Evolutionary conservation across 2,888 invertebrate genomes (phyloP).

Genomic region (Ametastegia equiseti): DNA sequence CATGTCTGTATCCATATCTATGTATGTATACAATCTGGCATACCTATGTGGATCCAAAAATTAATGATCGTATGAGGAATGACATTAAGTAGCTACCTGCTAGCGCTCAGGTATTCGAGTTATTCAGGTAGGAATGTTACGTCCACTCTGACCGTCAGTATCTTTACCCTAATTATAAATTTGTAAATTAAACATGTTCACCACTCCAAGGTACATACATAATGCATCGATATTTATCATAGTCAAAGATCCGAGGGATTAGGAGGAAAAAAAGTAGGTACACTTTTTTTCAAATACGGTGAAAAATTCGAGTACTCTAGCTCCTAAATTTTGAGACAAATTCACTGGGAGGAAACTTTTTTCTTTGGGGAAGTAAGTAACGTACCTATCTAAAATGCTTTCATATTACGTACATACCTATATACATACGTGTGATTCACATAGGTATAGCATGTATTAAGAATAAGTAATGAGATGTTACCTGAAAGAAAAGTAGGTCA

Average conservation of each 20-base stretch:
- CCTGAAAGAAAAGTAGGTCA: conserved; percentile 13
- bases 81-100: background rate
- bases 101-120: background rate
- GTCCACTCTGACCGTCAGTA: background rate
- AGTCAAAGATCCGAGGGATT: too few relatives aligned
- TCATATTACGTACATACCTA: too few relatives aligned
- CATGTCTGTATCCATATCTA: too few relatives aligned
- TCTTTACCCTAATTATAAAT: background rate
- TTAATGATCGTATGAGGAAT: background rate
- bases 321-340: too few relatives aligned
- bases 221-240: too few relatives aligned
- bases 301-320: too few relatives aligned
- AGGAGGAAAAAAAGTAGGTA: too few relatives aligned
- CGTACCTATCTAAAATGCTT: too few relatives aligned
- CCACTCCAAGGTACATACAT: too few relatives aligned
- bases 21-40: background rate
- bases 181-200: background rate
- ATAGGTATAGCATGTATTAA: background rate
- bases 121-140: background rate
- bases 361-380: too few relatives aligned
- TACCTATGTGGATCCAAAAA: background rate
- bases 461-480: background rate
- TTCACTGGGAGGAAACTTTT: too few relatives aligned
- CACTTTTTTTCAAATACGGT: too few relatives aligned
- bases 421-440: background rate